Conservation (phyloP, 2,888 invertebrate species). For the Willowsia nigromaculata region DNA sequence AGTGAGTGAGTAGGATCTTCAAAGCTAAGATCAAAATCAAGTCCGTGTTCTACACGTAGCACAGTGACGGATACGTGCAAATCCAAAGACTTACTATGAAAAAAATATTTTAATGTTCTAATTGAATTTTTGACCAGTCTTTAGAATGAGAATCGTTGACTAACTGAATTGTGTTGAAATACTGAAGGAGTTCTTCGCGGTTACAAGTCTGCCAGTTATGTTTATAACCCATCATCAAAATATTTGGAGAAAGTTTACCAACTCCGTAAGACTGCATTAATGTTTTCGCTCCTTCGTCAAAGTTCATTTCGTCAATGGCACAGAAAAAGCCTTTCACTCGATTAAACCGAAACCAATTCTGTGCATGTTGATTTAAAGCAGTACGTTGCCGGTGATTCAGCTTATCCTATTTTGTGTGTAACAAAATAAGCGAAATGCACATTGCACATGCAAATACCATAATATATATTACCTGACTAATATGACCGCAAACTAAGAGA, state of each 20-base stretch:
- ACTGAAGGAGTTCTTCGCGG: slow-evolving; percentile 81
- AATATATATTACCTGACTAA: slow-evolving; percentile 81
- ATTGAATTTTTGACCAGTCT: not conserved
- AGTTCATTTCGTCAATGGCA: slow-evolving; percentile 79
- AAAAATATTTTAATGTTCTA: slow-evolving; percentile 50
- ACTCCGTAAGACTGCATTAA: slow-evolving; percentile 82
- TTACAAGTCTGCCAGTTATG: slow-evolving; percentile 82
- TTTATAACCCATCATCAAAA: slow-evolving; percentile 83
- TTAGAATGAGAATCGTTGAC: too few species aligned
- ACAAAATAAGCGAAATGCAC: too few species aligned
- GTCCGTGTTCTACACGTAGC: slow-evolving; percentile 90
- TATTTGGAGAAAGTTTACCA: slow-evolving; percentile 81
- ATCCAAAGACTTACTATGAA: slow-evolving; percentile 91
- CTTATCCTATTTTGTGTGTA: slow-evolving; percentile 64
- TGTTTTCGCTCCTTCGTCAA: slow-evolving; percentile 78
- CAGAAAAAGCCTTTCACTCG: slow-evolving; percentile 83
- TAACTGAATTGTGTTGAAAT: slow-evolving; percentile 83
- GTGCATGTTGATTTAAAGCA: slow-evolving; percentile 72
- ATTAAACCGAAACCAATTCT: slow-evolving; percentile 82
- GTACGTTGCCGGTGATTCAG: slow-evolving; percentile 73
- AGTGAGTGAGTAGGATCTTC: too few species aligned
- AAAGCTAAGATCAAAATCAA: slow-evolving; percentile 85
- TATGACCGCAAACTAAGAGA: slow-evolving; percentile 93
- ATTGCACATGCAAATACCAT: too few species aligned
- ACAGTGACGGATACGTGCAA: slow-evolving; percentile 94